A percentile compares a stretch with the other conserved stretches of the same genome.
phyloP scores from a whole-genome alignment of 2,888 invertebrate genomes.

The Cryptops parisi region DNA sequence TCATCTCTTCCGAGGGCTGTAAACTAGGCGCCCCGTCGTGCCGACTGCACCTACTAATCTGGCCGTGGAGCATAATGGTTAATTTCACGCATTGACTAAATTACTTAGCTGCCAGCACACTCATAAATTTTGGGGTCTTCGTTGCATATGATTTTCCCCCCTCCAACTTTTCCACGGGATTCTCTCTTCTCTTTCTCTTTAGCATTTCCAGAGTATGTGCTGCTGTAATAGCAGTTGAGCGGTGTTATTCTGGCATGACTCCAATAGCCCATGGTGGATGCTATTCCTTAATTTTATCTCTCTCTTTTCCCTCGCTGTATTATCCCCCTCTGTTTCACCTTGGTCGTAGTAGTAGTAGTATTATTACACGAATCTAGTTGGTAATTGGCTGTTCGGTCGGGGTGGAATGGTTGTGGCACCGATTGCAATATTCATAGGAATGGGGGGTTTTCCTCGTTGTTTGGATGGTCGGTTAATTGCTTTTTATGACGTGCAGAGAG shows the following conservation, averaged over 20 bases:
- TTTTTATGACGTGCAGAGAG: no score
- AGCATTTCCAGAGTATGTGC: not conserved
- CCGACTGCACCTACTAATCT: not conserved
- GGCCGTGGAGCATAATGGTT: not conserved
- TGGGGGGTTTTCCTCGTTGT: no score
- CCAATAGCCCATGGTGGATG: conserved; percentile 4
- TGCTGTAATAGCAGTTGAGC: no score
- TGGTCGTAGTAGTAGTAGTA: no score
- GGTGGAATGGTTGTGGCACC: no score
- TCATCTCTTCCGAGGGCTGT: not conserved
- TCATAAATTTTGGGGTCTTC: not conserved
- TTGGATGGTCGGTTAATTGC: no score
- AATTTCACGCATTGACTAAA: not conserved
- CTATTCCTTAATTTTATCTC: not conserved
- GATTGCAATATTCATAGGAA: no score
- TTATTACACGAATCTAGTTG: no score
- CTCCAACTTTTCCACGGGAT: no score
- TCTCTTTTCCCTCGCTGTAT: not conserved
- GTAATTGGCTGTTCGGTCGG: no score
- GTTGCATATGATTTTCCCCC: not conserved
- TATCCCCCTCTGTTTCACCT: no score
- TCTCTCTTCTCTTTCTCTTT: not conserved
- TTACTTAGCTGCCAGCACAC: not conserved
- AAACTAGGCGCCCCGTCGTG: not conserved
- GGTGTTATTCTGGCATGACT: no score